Evolutionary conservation across 2,797 vertebrate species (phyloP), one percentile per base, ranked within the genome.

Genomic region (Cygnus olor): DNA sequence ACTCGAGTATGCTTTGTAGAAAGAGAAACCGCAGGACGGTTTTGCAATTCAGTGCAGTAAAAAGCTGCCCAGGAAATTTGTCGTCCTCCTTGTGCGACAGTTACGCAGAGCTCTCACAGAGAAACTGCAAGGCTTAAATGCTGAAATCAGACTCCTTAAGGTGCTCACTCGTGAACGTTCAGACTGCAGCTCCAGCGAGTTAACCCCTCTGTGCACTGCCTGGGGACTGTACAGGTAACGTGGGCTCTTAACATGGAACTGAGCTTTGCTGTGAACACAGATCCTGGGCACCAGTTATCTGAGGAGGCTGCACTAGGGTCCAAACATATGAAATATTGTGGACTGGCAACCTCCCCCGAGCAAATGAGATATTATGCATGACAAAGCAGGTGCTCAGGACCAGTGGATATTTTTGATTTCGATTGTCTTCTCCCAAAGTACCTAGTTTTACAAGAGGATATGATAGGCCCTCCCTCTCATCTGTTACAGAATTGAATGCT

Each of bases 171-270:
- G 18, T 63, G 38, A 80, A 44, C 14, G 65, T 2, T 15, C 4
- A n/a, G 51, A 20, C 61, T 44, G 42, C 47, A 80, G 56, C 54
- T 74, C 21, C 30, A 32, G 63, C 58, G 22, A 65, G 64, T 25
- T 7, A 32, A 36, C 30, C 22, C 34, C 65, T 77, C 70, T 49
- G 76, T 19, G 58, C 64, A 47, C 69, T 21, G 66, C 47, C 53
- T 53, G 27, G 0, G 27, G 38, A 24, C 6, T 44, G 15, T 0
- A 47, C 9, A 42, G 64, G 58, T 64, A 28, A 53, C 7, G 3
- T 0, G 5, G 22, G 57, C n/a, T 60, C 74, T 19, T 17, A 24
- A 34, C n/a, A n/a, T 13, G 28, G 27, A 56, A 27, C 56, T 53
- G n/a, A 64, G 27, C 19, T 60, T 60, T n/a, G 34, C n/a, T 60